Conservation (phyloP, 2,888 invertebrate species). For the Tanaodytes sp. region DNA sequence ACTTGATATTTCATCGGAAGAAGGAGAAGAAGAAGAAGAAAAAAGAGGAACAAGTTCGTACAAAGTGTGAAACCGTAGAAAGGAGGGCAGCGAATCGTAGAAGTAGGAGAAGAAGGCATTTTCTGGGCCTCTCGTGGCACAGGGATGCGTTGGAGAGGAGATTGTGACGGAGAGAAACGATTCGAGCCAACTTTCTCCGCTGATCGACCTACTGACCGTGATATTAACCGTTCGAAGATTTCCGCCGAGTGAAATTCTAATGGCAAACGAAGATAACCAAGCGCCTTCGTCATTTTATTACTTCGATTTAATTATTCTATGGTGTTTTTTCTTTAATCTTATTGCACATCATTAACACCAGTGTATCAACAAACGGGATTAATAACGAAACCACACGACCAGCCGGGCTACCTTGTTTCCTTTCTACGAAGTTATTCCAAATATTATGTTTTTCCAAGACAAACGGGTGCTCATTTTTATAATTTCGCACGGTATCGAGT, state of each 20-base stretch:
- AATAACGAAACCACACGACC: slow-evolving; percentile 8
- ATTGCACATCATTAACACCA: neutral
- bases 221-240: slow-evolving; percentile 67
- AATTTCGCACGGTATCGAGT: slow-evolving; percentile 18
- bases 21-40: too few species aligned
- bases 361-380: slow-evolving; percentile 7
- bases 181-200: slow-evolving; percentile 68
- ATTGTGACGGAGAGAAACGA: slow-evolving; percentile 47
- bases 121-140: slow-evolving; percentile 36
- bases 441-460: slow-evolving; percentile 10
- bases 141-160: slow-evolving; percentile 42
- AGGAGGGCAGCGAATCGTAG: slow-evolving; percentile 40
- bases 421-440: slow-evolving; percentile 24
- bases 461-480: slow-evolving; percentile 27
- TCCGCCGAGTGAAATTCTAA: slow-evolving; percentile 58
- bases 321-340: slow-evolving; percentile 1
- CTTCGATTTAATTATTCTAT: slow-evolving; percentile 20
- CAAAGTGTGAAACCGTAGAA: slow-evolving; percentile 51
- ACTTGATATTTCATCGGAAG: too few species aligned
- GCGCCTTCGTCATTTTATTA: slow-evolving; percentile 23
- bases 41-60: too few species aligned
- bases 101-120: slow-evolving; percentile 41
- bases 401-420: slow-evolving; percentile 20
- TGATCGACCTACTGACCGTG: slow-evolving; percentile 71
- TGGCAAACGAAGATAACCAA: slow-evolving; percentile 31